These are phyloP conservation scores for Drosophila pallidifrons DNA, from an alignment of 1,140 invertebrate species.

Conservation along the genomic window DNA sequence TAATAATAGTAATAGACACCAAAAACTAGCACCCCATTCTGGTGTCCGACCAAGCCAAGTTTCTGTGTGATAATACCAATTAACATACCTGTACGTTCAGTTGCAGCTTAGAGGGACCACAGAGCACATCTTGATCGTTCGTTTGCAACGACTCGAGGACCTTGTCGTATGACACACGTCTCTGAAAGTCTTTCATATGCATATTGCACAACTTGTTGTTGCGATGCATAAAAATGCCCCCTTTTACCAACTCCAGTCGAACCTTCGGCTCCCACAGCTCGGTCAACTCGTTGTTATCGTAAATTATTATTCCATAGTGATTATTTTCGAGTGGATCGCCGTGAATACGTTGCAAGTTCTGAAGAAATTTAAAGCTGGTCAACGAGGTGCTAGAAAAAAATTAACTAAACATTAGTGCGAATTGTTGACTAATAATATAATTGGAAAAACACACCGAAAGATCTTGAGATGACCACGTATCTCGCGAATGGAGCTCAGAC, in stretches of 20 bases:
- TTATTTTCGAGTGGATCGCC: slow-evolving; percentile 60
- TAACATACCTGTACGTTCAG: slow-evolving; percentile 38
- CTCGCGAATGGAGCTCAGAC: slow-evolving; percentile 60
- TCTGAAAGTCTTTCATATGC: slow-evolving; percentile 55
- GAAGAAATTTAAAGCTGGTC: slow-evolving; percentile 60
- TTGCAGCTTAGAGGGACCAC: slow-evolving; percentile 66
- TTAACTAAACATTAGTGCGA: not conserved
- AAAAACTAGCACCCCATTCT: no score
- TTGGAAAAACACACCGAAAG: slow-evolving; percentile 51
- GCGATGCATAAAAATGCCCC: slow-evolving; percentile 73
- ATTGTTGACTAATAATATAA: not conserved
- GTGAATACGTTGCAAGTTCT: slow-evolving; percentile 54
- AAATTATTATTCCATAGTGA: slow-evolving; percentile 64
- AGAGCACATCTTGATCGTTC: slow-evolving; percentile 77
- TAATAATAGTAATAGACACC: no score
- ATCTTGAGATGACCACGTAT: slow-evolving; percentile 75
- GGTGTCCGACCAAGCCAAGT: no score
- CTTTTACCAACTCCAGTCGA: slow-evolving; percentile 53
- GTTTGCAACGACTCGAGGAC: slow-evolving; percentile 62
- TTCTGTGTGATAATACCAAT: not conserved
- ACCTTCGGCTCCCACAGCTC: slow-evolving; percentile 59
- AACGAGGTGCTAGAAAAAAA: slow-evolving; percentile 53
- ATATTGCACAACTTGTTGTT: slow-evolving; percentile 78
- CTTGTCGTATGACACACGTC: slow-evolving; percentile 58
- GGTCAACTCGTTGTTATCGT: slow-evolving; percentile 65